Evolutionary conservation across 2,113 vertebrate genomes (phyloP).

Genomic region (Aramus guarauna): DNA sequence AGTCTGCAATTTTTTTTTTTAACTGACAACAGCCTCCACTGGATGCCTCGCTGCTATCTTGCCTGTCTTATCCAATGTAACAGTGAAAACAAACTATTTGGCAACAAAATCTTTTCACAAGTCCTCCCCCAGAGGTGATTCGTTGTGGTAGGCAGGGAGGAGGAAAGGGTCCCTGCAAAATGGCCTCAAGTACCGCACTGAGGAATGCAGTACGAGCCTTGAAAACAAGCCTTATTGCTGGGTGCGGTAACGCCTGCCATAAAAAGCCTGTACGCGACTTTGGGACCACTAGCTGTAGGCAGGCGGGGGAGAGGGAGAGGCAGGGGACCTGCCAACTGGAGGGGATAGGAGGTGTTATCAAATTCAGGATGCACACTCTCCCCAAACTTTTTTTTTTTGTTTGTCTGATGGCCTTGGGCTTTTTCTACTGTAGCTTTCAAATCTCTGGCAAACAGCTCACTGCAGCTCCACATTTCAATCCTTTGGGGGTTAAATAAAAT

Average conservation of each 20-base stretch:
- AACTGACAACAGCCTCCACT: not conserved
- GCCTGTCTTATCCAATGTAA: not conserved
- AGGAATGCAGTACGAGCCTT: rapidly evolving
- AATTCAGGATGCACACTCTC: slow-evolving; percentile 32
- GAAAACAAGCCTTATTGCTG: not conserved
- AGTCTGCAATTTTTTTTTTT: not conserved
- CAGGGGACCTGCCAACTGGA: not conserved
- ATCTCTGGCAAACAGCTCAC: slow-evolving; percentile 61
- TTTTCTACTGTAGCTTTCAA: slow-evolving; percentile 65
- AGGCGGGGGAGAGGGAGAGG: not conserved
- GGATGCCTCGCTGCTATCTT: rapidly evolving
- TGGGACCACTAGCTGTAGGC: not conserved
- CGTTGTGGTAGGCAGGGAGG: rapidly evolving
- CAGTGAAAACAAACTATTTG: not conserved
- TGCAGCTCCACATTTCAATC: slow-evolving; percentile 67
- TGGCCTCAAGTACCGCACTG: not conserved
- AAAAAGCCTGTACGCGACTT: rapidly evolving
- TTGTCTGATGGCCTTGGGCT: slow-evolving; percentile 69
- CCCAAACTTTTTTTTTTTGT: slow-evolving; percentile 63
- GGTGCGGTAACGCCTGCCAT: rapidly evolving
- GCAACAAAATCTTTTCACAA: rapidly evolving
- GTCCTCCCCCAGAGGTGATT: not conserved
- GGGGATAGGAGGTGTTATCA: not conserved
- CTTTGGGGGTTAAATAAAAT: slow-evolving; percentile 76
- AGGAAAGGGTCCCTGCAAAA: not conserved